Evolutionary conservation across 2,888 invertebrate species (phyloP), one percentile per base, ranked within the genome.

Genomic region (Trimorus sp.): DNA sequence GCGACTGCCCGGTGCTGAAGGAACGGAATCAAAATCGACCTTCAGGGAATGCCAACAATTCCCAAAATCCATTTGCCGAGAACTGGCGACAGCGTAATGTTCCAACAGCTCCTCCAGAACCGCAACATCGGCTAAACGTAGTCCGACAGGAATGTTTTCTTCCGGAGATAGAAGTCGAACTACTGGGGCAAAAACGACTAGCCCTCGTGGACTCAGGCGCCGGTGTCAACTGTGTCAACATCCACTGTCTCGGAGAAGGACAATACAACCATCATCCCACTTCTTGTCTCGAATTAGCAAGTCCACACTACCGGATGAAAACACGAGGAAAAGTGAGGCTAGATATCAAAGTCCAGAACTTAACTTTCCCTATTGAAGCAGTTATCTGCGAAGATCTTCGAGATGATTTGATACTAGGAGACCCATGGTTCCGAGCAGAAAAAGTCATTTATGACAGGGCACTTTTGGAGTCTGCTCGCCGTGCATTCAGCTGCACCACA

Each of bases 131-230:
- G 26, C 26, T 26, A 4, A 26, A 26, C 4, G 26, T 26, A 1
- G 26, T 26, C 26, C 26, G 26, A 26, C 26, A 1, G 26, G 26
- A 26, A 26, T 26, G 26, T 26, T 26, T 26, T 26, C 26, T 26
- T 26, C 26, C 26, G 2, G 2, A 26, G 4, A 26, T 26, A 26
- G 26, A 26, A 0, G 42, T 62, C 16, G n/a, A 49, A 36, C 12
- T 71, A 26, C 1, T 40, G 26, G 63, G 65, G 3, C 4, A 16
- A 9, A 62, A 74, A 9, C 9, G 58, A 7, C 12, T 36, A 9
- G 84, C 77, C 0, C 58, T 80, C 7, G 45, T 84, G 26, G 84
- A 84, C n/a, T 56, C 71, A 0, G 75, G 54, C 11, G 74, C 82
- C 6, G 59, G 62, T 42, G 16, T 66, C 11, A 82, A 77, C 15